A percentile compares a stretch with the other conserved stretches of the same genome.
Conservation (phyloP, 1,140 invertebrate genomes). For the Drosophila baimaii region DNA sequence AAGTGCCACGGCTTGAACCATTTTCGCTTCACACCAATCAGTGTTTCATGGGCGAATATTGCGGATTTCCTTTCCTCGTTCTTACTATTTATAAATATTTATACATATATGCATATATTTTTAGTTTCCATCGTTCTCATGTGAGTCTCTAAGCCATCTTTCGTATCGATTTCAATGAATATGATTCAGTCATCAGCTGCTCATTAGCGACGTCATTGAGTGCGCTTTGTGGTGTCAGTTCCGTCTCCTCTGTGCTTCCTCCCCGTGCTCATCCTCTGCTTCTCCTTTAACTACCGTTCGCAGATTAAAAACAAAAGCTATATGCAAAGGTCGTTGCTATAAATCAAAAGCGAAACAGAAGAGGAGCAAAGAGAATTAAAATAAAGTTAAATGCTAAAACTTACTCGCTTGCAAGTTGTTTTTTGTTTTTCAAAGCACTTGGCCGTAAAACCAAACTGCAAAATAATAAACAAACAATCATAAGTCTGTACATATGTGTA, state of each 20-base stretch:
- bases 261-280: not conserved
- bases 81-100: not conserved
- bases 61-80: not conserved
- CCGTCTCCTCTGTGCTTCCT: not conserved
- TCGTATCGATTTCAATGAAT: conserved; percentile 63
- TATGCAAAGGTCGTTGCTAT: conserved; percentile 50
- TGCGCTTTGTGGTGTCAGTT: conserved; percentile 23
- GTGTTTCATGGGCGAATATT: too few relatives aligned
- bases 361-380: conserved; percentile 8
- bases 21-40: too few relatives aligned
- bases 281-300: not conserved
- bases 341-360: conserved; percentile 33
- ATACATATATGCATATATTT: not conserved
- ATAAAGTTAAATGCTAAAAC: conserved; percentile 38
- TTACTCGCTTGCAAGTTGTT: conserved; percentile 15
- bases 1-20: too few relatives aligned
- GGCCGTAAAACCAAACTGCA: conserved; percentile 42
- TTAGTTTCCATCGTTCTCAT: not conserved
- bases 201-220: conserved; percentile 63
- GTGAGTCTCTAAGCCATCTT: conserved; percentile 1
- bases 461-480: conserved; percentile 49
- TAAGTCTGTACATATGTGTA: not conserved
- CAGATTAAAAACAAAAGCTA: conserved; percentile 10
- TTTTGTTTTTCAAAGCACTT: conserved; percentile 40
- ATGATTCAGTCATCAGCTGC: too few relatives aligned